A percentile compares a stretch with the other conserved stretches of the same genome.
Evolutionary conservation across 1,140 invertebrate species (phyloP).

Genomic region (Hirudo medicinalis): DNA sequence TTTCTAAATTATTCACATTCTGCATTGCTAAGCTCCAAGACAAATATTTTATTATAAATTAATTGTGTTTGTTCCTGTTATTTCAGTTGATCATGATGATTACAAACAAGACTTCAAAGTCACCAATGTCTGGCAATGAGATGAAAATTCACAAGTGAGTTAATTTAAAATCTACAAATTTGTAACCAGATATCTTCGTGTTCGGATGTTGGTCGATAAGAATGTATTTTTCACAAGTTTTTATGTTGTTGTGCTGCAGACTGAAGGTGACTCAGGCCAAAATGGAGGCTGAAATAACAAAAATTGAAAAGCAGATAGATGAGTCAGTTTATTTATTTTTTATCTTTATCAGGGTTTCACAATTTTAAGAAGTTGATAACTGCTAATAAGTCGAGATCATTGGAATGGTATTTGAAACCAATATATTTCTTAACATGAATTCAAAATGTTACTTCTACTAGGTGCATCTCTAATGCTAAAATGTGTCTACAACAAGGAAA

Average conservation of each 20-base stretch:
- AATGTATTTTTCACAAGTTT: background rate
- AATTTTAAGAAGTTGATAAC: too few relatives aligned
- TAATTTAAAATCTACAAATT: background rate
- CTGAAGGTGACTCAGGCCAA: constrained; percentile 9
- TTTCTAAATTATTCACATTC: too few relatives aligned
- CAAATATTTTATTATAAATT: background rate
- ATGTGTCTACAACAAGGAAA: background rate
- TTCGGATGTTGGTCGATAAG: background rate
- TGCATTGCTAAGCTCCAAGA: too few relatives aligned
- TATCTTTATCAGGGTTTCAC: background rate
- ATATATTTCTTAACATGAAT: background rate
- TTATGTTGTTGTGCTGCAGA: constrained; percentile 6
- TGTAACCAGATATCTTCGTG: background rate
- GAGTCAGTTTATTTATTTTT: constrained; percentile 5
- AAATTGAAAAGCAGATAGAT: constrained; percentile 13
- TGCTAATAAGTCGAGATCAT: background rate
- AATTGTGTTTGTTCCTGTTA: background rate
- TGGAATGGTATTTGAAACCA: background rate
- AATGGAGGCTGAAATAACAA: constrained; percentile 14
- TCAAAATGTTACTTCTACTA: background rate
- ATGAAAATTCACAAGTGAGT: constrained; percentile 12
- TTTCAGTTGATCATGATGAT: background rate
- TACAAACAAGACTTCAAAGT: background rate
- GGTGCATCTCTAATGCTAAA: background rate
- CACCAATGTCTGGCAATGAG: constrained; percentile 4